phyloP scores from a whole-genome alignment of 1,140 invertebrate genomes.

The Trypoxylus dichotomus region DNA sequence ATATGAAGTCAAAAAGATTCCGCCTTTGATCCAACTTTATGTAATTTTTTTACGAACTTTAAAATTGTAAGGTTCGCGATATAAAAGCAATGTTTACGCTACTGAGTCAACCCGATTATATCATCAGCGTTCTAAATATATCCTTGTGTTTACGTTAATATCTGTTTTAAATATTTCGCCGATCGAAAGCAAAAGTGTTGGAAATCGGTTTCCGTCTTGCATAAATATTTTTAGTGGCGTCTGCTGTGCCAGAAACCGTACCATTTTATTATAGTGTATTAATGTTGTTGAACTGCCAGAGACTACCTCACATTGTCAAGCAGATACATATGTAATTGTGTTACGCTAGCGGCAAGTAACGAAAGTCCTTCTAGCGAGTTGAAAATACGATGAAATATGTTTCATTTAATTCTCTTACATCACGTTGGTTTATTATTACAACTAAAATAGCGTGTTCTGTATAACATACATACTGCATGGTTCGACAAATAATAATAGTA shows the following conservation, averaged over 20 bases:
- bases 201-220: background rate
- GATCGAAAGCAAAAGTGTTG: background rate
- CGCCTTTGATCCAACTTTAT: background rate
- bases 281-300: background rate
- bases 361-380: no score
- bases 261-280: background rate
- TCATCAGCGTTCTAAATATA: background rate
- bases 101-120: background rate
- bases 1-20: background rate
- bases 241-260: background rate
- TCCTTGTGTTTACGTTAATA: background rate
- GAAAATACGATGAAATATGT: no score
- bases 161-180: constrained; percentile 2
- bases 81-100: background rate
- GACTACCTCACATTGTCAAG: background rate
- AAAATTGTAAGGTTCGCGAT: background rate
- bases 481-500: no score
- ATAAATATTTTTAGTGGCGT: background rate
- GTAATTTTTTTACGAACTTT: background rate
- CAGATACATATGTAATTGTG: no score
- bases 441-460: no score
- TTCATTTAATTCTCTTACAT: no score
- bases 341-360: no score
- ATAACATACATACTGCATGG: no score
- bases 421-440: no score